Evolutionary conservation across 2,888 invertebrate genomes (phyloP).

Genomic region (Acleris emargana): DNA sequence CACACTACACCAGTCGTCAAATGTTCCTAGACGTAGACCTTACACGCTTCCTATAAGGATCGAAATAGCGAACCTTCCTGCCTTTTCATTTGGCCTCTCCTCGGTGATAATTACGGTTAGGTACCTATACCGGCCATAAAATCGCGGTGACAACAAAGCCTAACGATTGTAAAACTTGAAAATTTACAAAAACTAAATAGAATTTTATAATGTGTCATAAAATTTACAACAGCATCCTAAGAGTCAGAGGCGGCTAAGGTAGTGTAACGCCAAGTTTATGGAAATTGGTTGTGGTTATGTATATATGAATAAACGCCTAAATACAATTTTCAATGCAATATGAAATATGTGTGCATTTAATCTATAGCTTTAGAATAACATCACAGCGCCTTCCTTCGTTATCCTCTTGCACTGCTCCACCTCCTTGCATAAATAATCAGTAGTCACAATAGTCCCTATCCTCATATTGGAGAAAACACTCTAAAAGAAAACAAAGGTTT

Average conservation of each 20-base stretch:
- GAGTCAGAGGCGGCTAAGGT: conserved; percentile 62
- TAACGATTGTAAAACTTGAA: conserved; percentile 44
- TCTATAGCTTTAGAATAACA: too few species aligned
- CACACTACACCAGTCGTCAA: conserved; percentile 8
- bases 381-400: too few species aligned
- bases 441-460: too few species aligned
- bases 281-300: background rate
- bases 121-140: conserved; percentile 63
- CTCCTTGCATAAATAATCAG: too few species aligned
- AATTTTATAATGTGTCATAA: conserved; percentile 66
- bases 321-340: too few species aligned
- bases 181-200: conserved; percentile 53
- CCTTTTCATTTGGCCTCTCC: conserved; percentile 46
- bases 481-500: conserved; percentile 2
- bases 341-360: too few species aligned
- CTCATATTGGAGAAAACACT: background rate
- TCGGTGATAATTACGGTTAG: conserved; percentile 56
- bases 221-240: conserved; percentile 58
- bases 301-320: background rate
- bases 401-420: too few species aligned
- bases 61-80: conserved; percentile 9
- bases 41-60: background rate
- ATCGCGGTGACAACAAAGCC: conserved; percentile 66
- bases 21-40: background rate
- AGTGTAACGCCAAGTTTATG: conserved; percentile 20